Conservation (phyloP, 2,888 invertebrate genomes). For the Acanthosepion pharaonis region DNA sequence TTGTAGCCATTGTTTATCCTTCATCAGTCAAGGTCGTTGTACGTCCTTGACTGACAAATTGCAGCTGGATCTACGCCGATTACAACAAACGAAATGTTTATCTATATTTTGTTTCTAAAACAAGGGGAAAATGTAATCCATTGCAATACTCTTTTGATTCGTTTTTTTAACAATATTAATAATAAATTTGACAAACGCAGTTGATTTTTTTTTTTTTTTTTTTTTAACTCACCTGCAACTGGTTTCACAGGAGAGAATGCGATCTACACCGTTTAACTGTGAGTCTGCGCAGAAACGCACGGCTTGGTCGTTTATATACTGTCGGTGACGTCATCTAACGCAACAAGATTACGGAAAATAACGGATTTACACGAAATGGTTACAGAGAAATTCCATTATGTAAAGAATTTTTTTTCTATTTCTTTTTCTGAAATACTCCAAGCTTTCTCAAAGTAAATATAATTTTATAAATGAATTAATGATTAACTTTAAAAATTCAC, state of each 20-base stretch:
- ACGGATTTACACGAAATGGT: background rate
- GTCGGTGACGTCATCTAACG: background rate
- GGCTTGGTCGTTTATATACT: background rate
- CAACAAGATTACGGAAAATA: background rate
- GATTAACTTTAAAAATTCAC: background rate
- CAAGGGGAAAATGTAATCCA: background rate
- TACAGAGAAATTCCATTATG: background rate
- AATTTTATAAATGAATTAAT: background rate
- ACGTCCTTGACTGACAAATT: background rate
- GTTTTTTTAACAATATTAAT: background rate
- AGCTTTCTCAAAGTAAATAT: background rate
- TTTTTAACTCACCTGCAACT: background rate
- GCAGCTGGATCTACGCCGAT: background rate
- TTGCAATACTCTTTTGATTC: background rate
- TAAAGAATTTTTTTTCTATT: background rate
- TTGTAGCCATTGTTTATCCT: background rate
- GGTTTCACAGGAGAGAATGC: background rate
- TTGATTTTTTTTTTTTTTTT: background rate
- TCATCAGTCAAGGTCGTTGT: background rate
- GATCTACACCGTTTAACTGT: background rate
- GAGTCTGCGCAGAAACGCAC: background rate
- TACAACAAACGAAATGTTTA: background rate
- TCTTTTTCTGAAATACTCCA: background rate
- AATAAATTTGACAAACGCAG: background rate
- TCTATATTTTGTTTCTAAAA: background rate